These are phyloP conservation scores for Muscicapa comitata DNA, from an alignment of 2,797 vertebrate species.

Conservation along the genomic window DNA sequence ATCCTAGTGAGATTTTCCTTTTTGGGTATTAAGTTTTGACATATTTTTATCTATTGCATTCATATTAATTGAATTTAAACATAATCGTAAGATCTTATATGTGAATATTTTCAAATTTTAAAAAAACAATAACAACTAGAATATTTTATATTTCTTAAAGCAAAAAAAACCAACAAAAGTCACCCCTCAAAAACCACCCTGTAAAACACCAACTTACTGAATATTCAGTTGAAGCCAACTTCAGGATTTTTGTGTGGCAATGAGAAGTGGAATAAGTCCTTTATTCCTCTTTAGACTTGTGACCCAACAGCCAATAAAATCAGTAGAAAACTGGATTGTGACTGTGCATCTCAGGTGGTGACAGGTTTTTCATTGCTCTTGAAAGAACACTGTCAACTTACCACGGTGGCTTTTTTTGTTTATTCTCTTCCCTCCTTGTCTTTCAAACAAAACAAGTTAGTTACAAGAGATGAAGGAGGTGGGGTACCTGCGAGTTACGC, in stretches of 20 bases:
- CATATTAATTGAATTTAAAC: neutral
- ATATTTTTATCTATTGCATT: neutral
- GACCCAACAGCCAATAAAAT: neutral
- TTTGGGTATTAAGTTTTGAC: neutral
- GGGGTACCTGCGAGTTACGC: neutral
- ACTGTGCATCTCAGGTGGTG: neutral
- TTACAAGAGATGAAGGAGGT: neutral
- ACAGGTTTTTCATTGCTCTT: neutral
- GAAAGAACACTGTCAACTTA: neutral
- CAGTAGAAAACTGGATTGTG: neutral
- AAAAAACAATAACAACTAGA: neutral
- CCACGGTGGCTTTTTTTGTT: neutral
- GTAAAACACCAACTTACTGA: neutral
- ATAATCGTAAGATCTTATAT: neutral
- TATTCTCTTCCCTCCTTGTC: neutral
- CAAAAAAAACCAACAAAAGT: fast-evolving
- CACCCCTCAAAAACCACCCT: neutral
- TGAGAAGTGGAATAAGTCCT: neutral
- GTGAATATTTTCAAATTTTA: neutral
- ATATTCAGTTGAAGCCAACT: neutral
- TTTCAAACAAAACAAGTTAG: neutral
- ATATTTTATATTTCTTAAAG: neutral
- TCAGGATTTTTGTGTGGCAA: neutral
- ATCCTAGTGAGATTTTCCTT: neutral
- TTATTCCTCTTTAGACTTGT: neutral